These are phyloP conservation scores for Borostomias antarcticus DNA, from an alignment of 2,797 vertebrate genomes.

Conservation along the genomic window DNA sequence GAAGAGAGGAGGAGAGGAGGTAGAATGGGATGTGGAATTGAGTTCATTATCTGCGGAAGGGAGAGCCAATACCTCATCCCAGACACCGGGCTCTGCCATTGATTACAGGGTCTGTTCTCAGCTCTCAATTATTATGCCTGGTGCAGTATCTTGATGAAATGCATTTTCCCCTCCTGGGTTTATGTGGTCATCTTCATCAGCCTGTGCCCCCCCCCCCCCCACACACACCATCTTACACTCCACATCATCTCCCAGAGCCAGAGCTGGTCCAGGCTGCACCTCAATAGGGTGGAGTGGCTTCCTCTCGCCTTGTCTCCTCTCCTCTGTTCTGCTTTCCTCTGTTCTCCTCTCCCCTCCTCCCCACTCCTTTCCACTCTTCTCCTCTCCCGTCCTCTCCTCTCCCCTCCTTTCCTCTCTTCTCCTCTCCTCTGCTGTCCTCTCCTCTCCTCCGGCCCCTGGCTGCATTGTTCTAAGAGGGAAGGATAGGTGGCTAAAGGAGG, in stretches of 20 bases:
- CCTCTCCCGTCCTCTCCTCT: too few species aligned
- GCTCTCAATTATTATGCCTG: constrained; percentile 6
- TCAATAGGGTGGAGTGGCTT: neutral
- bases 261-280: neutral
- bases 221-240: too few species aligned
- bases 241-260: neutral
- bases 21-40: constrained; percentile 33
- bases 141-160: constrained; percentile 13
- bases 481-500: too few species aligned
- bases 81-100: constrained; percentile 11
- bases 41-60: constrained; percentile 20
- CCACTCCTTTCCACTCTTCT: too few species aligned
- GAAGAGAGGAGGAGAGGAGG: constrained; percentile 28
- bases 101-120: constrained; percentile 6
- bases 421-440: too few species aligned
- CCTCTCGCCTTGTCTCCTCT: too few species aligned
- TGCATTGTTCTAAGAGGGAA: too few species aligned
- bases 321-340: too few species aligned
- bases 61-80: constrained; percentile 24
- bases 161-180: constrained; percentile 5
- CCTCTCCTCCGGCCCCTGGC: neutral
- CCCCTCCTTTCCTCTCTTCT: neutral
- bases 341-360: too few species aligned
- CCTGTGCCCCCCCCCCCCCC: neutral
- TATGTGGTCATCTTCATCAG: neutral